Conservation (phyloP, 2,888 invertebrate species). For the Cynaeus angustus region DNA sequence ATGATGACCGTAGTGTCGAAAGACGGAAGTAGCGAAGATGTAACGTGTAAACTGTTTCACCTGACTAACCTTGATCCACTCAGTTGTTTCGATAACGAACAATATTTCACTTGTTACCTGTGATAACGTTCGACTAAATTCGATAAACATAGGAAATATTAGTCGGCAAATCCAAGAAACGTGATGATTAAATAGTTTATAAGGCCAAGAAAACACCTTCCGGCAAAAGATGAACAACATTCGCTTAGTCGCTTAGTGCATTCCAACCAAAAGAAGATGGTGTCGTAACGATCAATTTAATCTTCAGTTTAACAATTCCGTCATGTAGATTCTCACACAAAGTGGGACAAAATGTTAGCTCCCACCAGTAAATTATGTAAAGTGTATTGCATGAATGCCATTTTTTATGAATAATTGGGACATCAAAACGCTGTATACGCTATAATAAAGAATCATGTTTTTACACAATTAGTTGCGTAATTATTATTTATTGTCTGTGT, state of each 20-base stretch:
- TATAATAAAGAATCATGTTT: conserved; percentile 17
- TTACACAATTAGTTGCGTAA: conserved; percentile 24
- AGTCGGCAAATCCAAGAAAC: conserved; percentile 13
- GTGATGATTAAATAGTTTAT: conserved; percentile 38
- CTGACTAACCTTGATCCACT: conserved; percentile 8
- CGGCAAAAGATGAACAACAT: conserved; percentile 32
- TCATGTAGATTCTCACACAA: conserved; percentile 34
- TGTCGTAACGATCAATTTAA: conserved; percentile 43
- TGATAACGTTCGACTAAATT: not conserved
- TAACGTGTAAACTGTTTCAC: not conserved
- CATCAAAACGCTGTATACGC: conserved; percentile 22
- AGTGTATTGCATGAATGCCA: conserved; percentile 18
- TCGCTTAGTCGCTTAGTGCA: conserved; percentile 33
- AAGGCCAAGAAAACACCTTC: conserved; percentile 37
- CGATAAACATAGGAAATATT: not conserved
- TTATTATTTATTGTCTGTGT: conserved; percentile 17
- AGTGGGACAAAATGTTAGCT: conserved; percentile 31
- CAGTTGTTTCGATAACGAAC: conserved; percentile 2
- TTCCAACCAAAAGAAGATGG: conserved; percentile 46
- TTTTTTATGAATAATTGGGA: conserved; percentile 31
- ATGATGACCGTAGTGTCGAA: conserved; percentile 11
- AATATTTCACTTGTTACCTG: not conserved
- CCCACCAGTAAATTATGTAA: conserved; percentile 29
- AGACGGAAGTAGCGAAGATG: conserved; percentile 13
- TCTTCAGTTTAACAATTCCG: conserved; percentile 27